Conservation (phyloP, 2,888 invertebrate species). For the Amiota communis region DNA sequence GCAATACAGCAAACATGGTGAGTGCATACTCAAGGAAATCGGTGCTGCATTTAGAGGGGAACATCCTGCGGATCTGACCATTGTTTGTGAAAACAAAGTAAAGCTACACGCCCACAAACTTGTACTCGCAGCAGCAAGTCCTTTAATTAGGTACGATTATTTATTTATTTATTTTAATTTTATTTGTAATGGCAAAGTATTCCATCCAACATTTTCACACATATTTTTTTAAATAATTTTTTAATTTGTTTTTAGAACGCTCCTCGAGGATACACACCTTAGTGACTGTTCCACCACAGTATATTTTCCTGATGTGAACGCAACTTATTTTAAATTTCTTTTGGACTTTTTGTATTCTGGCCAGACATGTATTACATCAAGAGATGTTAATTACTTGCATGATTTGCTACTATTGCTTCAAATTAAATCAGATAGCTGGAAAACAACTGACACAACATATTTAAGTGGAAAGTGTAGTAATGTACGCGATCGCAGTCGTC, state of each 20-base stretch:
- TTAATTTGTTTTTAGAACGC: conserved; percentile 73
- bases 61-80: conserved; percentile 88
- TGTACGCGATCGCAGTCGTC: conserved; percentile 48
- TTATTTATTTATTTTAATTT: too few species aligned
- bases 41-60: conserved; percentile 90
- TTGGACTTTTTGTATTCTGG: conserved; percentile 90
- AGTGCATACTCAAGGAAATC: conserved; percentile 92
- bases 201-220: too few species aligned
- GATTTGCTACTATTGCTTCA: conserved; percentile 87
- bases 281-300: conserved; percentile 84
- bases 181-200: too few species aligned
- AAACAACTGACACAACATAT: conserved; percentile 74
- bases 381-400: conserved; percentile 86
- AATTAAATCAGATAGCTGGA: conserved; percentile 88
- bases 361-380: conserved; percentile 77
- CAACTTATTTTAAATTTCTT: conserved; percentile 85
- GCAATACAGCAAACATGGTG: conserved; percentile 94
- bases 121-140: conserved; percentile 90
- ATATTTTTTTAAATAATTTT: neutral
- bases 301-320: conserved; percentile 88
- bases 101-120: conserved; percentile 87
- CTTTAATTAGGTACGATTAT: conserved; percentile 79
- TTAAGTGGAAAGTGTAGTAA: conserved; percentile 56
- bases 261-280: conserved; percentile 82
- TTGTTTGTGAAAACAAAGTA: conserved; percentile 89